Evolutionary conservation across 2,113 vertebrate species (phyloP).

Genomic region (Mobula hypostoma): DNA sequence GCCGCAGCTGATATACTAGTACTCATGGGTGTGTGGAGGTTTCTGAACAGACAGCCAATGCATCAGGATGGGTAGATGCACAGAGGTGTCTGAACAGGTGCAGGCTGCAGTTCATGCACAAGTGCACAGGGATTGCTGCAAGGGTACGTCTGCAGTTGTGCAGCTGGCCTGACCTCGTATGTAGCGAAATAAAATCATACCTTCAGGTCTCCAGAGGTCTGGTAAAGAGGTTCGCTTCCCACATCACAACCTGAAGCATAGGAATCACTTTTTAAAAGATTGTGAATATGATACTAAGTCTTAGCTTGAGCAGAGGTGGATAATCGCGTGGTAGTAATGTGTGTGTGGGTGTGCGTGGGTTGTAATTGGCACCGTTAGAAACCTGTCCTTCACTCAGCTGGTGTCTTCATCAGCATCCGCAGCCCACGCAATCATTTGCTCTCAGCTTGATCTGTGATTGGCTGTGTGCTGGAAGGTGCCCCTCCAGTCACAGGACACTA

Average conservation of each 20-base stretch:
- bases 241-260: background rate
- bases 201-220: background rate
- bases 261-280: background rate
- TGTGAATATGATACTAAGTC: background rate
- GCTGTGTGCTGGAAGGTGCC: background rate
- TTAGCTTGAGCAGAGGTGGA: background rate
- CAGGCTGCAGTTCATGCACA: too few relatives aligned
- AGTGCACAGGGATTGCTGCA: too few relatives aligned
- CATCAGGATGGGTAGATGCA: background rate
- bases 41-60: background rate
- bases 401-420: background rate
- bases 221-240: background rate
- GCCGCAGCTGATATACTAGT: too few relatives aligned
- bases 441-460: background rate
- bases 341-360: background rate
- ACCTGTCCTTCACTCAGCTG: background rate
- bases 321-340: constrained; percentile 14
- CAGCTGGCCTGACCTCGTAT: background rate
- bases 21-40: too few relatives aligned
- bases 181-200: too few relatives aligned
- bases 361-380: constrained; percentile 22
- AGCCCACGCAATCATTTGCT: background rate
- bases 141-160: too few relatives aligned
- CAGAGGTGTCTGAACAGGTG: too few relatives aligned
- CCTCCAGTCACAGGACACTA: background rate